Conservation (phyloP, 2,888 invertebrate species). For the Sinelater perroti region DNA sequence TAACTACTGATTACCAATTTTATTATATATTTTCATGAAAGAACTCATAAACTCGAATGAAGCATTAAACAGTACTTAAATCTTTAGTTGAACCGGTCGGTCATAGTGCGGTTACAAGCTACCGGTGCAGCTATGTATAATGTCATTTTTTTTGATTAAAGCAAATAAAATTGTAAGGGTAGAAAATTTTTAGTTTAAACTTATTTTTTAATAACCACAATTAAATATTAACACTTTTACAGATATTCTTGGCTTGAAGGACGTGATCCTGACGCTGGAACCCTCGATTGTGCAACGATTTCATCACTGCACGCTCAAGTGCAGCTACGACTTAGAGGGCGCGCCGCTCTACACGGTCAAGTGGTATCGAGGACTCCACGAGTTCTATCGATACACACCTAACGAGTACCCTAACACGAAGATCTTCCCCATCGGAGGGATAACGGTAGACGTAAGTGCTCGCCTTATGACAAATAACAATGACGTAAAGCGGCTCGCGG, state of each 20-base stretch:
- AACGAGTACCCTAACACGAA: slow-evolving; percentile 76
- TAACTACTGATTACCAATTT: too few relatives aligned
- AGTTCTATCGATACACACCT: slow-evolving; percentile 86
- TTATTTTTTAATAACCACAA: too few relatives aligned
- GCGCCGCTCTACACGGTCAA: slow-evolving; percentile 83
- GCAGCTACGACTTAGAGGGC: slow-evolving; percentile 79
- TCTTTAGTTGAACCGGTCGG: too few relatives aligned
- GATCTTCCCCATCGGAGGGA: slow-evolving; percentile 77
- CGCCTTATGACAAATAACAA: slow-evolving; percentile 23
- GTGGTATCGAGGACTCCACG: slow-evolving; percentile 84
- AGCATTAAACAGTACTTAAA: too few relatives aligned
- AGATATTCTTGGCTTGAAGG: slow-evolving; percentile 73
- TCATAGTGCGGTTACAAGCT: too few relatives aligned
- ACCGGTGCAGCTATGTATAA: too few relatives aligned
- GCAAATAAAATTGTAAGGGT: too few relatives aligned
- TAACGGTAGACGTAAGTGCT: slow-evolving; percentile 82
- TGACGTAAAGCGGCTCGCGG: slow-evolving; percentile 45
- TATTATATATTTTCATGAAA: too few relatives aligned
- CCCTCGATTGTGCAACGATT: slow-evolving; percentile 77
- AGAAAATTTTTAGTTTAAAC: too few relatives aligned
- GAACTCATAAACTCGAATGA: too few relatives aligned
- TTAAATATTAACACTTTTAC: too few relatives aligned
- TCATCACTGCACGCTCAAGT: slow-evolving; percentile 74
- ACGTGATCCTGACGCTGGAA: slow-evolving; percentile 75
- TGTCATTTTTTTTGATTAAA: too few relatives aligned